phyloP scores from a whole-genome alignment of 2,113 vertebrate species.

The Callaeas wilsoni region DNA sequence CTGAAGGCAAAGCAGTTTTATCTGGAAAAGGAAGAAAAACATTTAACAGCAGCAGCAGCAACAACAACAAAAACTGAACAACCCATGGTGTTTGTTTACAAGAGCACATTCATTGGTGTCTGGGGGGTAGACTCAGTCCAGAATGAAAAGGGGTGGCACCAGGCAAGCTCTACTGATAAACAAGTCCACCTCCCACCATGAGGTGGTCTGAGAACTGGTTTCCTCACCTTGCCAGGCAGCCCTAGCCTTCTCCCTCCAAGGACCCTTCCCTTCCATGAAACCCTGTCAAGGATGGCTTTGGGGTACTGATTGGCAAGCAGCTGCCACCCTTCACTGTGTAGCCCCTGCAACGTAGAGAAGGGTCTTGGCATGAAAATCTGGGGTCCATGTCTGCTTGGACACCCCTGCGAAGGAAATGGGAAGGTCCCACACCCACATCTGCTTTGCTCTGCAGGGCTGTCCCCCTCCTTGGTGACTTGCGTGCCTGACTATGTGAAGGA shows the following conservation, averaged over 20 bases:
- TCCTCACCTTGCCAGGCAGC: not conserved
- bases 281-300: not conserved
- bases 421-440: accelerated
- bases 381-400: not conserved
- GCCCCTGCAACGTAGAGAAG: not conserved
- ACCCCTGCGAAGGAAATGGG: not conserved
- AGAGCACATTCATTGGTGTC: not conserved
- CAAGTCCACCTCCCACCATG: not conserved
- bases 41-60: not conserved
- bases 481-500: not conserved
- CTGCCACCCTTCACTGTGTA: not conserved
- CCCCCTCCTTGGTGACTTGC: not conserved
- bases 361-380: not conserved
- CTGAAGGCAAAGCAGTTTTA: slow-evolving; percentile 24
- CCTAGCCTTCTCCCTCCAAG: not conserved
- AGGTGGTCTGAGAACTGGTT: not conserved
- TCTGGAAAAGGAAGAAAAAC: slow-evolving; percentile 16
- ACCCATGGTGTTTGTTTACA: not conserved
- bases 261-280: not conserved
- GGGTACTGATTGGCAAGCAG: accelerated
- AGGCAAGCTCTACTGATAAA: not conserved
- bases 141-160: not conserved
- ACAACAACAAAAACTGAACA: not conserved
- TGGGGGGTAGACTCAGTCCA: not conserved
- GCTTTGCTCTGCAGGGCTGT: not conserved